Conservation (phyloP, 2,113 vertebrate genomes). For the Colossoma macropomum region DNA sequence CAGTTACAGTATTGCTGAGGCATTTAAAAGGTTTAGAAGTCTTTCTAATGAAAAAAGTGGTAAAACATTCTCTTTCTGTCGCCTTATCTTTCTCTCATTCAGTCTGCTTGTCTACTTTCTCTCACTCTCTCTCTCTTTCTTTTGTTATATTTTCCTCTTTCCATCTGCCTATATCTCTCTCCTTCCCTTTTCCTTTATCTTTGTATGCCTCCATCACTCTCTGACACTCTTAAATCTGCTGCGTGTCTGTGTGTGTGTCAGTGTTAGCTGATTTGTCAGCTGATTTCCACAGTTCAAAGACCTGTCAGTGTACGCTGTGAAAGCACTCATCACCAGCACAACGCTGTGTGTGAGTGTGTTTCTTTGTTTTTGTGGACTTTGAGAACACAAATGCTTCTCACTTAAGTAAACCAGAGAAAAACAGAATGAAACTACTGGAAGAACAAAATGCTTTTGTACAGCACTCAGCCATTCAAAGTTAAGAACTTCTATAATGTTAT, state of each 20-base stretch:
- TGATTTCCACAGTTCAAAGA: not conserved
- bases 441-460: too few species aligned
- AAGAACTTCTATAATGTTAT: too few species aligned
- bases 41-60: too few species aligned
- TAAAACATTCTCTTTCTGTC: not conserved
- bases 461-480: too few species aligned
- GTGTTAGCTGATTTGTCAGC: not conserved
- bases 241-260: not conserved
- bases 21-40: too few species aligned
- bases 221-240: not conserved
- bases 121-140: not conserved
- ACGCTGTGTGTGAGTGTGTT: not conserved
- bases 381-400: too few species aligned
- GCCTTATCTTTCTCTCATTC: not conserved
- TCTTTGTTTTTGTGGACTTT: not conserved
- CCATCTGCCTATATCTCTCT: constrained; percentile 2
- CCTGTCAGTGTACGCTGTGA: not conserved
- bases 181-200: not conserved
- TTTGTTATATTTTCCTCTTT: not conserved
- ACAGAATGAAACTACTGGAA: too few species aligned
- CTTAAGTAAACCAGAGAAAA: too few species aligned
- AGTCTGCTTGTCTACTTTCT: not conserved
- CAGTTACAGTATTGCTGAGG: too few species aligned
- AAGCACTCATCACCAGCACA: not conserved
- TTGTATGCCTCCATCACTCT: not conserved